Conservation (phyloP, 2,888 invertebrate species). For the Pseudanteris insignis region DNA sequence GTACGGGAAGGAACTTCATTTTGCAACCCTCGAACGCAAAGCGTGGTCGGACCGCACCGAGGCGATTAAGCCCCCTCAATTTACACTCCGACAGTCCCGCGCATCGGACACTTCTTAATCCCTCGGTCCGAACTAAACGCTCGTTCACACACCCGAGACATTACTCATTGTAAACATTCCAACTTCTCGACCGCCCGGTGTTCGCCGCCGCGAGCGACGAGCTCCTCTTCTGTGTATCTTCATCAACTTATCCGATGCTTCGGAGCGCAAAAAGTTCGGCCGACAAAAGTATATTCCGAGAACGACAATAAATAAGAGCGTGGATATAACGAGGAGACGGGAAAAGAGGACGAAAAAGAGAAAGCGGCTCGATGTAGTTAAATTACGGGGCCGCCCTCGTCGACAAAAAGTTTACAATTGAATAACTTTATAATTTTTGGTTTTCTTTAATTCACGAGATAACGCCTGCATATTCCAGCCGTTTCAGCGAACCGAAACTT, state of each 20-base stretch:
- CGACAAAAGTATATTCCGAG: slow-evolving; percentile 27
- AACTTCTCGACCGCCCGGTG: slow-evolving; percentile 13
- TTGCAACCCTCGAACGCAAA: not conserved
- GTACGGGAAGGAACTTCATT: slow-evolving; percentile 1
- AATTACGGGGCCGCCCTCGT: slow-evolving; percentile 45
- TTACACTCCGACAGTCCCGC: slow-evolving; percentile 14
- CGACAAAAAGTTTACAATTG: slow-evolving; percentile 48
- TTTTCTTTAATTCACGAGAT: slow-evolving; percentile 52
- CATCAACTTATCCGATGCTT: slow-evolving; percentile 43
- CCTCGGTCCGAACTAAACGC: slow-evolving; percentile 18
- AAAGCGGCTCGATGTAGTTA: slow-evolving; percentile 49
- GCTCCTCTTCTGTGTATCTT: slow-evolving; percentile 37
- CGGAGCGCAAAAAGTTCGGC: slow-evolving; percentile 35
- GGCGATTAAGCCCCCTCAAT: slow-evolving; percentile 22
- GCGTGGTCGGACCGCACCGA: slow-evolving; percentile 6
- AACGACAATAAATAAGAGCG: slow-evolving; percentile 40
- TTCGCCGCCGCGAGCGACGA: slow-evolving; percentile 4
- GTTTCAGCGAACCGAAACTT: slow-evolving; percentile 28
- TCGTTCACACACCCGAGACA: slow-evolving; percentile 23
- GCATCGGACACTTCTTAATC: slow-evolving; percentile 30
- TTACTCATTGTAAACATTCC: slow-evolving; percentile 39
- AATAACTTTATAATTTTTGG: slow-evolving; percentile 53
- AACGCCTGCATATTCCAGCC: slow-evolving; percentile 42
- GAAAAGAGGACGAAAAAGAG: slow-evolving; percentile 1
- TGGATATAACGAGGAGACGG: slow-evolving; percentile 21